Base-by-base conservation (phyloP, 2,797 vertebrate genomes). In the Leptodactylus fallax region DNA sequence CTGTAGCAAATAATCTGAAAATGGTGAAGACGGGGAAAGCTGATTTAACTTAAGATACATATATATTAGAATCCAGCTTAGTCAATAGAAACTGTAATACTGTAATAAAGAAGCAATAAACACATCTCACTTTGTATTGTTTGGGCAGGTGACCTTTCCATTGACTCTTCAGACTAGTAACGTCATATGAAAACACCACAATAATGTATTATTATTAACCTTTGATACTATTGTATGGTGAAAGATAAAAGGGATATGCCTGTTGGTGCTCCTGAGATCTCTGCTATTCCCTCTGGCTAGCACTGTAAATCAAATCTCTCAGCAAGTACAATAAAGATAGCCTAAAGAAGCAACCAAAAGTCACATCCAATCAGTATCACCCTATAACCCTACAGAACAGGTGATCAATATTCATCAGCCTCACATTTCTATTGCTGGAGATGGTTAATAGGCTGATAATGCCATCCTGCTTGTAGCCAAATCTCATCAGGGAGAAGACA, bases 361-460 rank as follows among this genome's bases (percentile, higher is more conserved):
- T 92, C 89, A 87, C 84, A 90, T 93, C 91, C 85, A 88, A 87
- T 94, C 90, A 91, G 83, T 88, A 87, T 93, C 92, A 91, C 88
- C 83, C 23, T 77, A 90, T 92, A 93, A 91, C 90, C 90, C 88
- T 0, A 0, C 61, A 81, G 90, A 93, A 90, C 84, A 89, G 88
- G 87, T 89, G 92, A 93, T 93, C 93, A 93, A 92, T 93, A 93
- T 92, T 93, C 89, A 93, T 93, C 92, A 93, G 85, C 88, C 86
- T 93, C 92, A 92, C 80, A 81, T 86, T 88, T 91, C 71, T 87
- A 87, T 86, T 87, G 89, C 90, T 90, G 90, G 90, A 91, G 91
- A 92, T 92, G 90, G 90, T 91, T 93, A 93, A 93, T 90, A 90
- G 91, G 90, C 89, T 92, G 91, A 92, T 92, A 91, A 91, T 91